A percentile compares a stretch with the other conserved stretches of the same genome.
These are phyloP conservation scores for Passer montanus DNA, from an alignment of 2,113 vertebrate genomes.

Conservation along the genomic window DNA sequence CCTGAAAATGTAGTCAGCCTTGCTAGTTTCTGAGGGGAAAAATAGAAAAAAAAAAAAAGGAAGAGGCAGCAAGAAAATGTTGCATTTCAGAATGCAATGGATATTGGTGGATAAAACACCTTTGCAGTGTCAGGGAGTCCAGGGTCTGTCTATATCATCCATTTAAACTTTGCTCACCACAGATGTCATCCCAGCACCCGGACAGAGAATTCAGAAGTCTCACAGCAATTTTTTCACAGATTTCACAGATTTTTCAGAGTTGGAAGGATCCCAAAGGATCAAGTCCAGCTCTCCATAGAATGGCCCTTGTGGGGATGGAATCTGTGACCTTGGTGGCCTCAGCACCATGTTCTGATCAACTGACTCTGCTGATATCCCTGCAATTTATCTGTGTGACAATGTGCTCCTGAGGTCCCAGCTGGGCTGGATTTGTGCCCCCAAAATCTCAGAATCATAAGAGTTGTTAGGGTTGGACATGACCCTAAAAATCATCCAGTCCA, in stretches of 20 bases:
- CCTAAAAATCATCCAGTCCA: background rate
- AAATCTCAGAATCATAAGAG: background rate
- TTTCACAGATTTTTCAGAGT: background rate
- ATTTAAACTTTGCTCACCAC: background rate
- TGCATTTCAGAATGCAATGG: background rate
- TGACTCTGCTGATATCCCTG: background rate
- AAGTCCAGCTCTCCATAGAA: accelerated
- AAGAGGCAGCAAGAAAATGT: background rate
- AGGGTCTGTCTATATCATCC: background rate
- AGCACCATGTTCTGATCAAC: background rate
- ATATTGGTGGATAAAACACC: background rate
- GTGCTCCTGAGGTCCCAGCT: background rate
- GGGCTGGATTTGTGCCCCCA: background rate
- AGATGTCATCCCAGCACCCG: background rate
- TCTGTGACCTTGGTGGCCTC: accelerated
- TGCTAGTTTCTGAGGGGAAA: background rate
- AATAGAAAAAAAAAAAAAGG: background rate
- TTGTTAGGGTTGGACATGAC: background rate
- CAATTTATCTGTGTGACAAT: background rate
- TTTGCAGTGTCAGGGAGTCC: background rate
- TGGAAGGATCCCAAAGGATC: background rate
- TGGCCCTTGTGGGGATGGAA: accelerated
- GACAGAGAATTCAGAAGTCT: background rate
- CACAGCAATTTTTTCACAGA: background rate
- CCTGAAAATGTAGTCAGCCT: background rate